Base-by-base conservation (phyloP, 1,140 invertebrate genomes). In the Spodoptera frugiperda region DNA sequence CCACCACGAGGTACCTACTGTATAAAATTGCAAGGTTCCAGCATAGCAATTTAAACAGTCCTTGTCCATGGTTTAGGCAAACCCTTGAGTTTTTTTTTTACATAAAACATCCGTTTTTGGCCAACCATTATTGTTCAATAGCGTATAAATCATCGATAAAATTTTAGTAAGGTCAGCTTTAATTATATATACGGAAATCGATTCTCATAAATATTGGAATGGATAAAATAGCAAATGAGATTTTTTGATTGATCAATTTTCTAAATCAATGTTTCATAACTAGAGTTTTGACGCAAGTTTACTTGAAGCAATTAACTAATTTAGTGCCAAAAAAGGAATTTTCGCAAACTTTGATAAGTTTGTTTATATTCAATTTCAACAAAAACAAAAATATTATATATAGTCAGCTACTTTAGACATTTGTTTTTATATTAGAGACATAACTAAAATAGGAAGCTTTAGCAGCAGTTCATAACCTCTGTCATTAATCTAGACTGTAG, bases 181-280 rank as follows among this genome's bases (percentile, higher is more conserved):
- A 76, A 65, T 81, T 57, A 72, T 59, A 49, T 71, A 79, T 78
- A 72, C 77, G 77, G 77, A 83, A 81, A 81, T 76, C 49, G 73
- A 59, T 49, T 57, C 25, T 73, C 49, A 76, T 70, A 55, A 44
- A 72, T 82, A 74, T 74, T 79, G 73, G 57, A 49, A 49, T 65
- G 30, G 59, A 71, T 57, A 76, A 76, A 68, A 76, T 21, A 17
- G 51, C 48, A 76, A 76, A 76, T 65, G 48, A 75, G 72, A 75
- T 15, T 75, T n/a, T 73, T 73, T 75, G 51, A 76, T 76, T 67
- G 74, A 76, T 68, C 74, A 76, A 76, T 76, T 76, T 76, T 55
- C 61, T 53, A 51, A 55, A 75, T 63, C 54, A 70, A 19, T 46
- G 61, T 54, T 44, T 48, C 33, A 53, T 57, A 39, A 53, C 33